These are phyloP conservation scores for Gymnobelideus leadbeateri DNA, from an alignment of 2,113 vertebrate species.

Conservation along the genomic window DNA sequence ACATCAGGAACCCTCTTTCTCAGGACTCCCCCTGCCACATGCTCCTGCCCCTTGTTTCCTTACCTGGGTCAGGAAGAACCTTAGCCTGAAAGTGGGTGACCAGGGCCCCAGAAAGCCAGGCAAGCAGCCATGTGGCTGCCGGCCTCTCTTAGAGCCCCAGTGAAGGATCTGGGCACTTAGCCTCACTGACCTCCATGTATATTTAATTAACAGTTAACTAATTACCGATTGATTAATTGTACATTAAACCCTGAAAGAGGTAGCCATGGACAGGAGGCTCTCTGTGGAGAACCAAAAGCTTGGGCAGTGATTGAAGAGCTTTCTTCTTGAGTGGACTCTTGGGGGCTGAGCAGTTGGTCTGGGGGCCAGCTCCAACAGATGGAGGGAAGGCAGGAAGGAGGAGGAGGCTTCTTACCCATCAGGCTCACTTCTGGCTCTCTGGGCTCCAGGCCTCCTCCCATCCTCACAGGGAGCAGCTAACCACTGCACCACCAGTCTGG, in stretches of 20 bases:
- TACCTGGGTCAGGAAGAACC: too few relatives aligned
- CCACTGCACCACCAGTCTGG: too few relatives aligned
- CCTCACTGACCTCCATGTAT: not conserved
- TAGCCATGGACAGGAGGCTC: not conserved
- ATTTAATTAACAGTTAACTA: not conserved
- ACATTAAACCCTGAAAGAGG: not conserved
- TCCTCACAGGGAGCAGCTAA: not conserved
- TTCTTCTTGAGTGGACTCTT: not conserved
- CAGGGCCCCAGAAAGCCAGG: too few relatives aligned
- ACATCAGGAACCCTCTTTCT: not conserved
- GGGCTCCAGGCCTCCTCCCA: not conserved
- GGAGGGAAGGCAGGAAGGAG: not conserved
- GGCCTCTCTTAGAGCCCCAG: not conserved
- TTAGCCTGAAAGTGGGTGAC: too few relatives aligned
- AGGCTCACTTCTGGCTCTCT: not conserved
- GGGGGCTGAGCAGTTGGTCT: not conserved
- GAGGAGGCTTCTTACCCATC: not conserved
- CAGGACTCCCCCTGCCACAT: too few relatives aligned
- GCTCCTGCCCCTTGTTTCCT: too few relatives aligned
- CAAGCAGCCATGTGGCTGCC: too few relatives aligned
- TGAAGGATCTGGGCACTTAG: not conserved
- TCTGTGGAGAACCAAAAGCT: not conserved
- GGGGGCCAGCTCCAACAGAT: not conserved
- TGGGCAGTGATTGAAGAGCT: not conserved
- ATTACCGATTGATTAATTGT: not conserved